These are phyloP conservation scores for Malurus alboscapulatus DNA, from an alignment of 2,113 vertebrate species.

Conservation along the genomic window DNA sequence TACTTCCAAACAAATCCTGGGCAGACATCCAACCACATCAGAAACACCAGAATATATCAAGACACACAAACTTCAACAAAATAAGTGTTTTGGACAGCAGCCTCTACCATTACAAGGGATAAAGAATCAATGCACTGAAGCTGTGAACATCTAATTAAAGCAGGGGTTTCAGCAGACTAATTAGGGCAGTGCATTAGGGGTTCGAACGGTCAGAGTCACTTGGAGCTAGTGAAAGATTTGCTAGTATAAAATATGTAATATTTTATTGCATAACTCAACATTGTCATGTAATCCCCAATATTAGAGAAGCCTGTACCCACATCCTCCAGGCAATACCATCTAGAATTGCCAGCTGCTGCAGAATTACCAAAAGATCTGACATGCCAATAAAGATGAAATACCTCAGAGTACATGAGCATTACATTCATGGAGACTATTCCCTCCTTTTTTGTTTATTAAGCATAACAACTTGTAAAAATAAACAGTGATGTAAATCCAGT, in stretches of 20 bases:
- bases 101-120: background rate
- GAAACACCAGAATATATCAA: background rate
- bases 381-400: background rate
- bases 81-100: background rate
- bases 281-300: background rate
- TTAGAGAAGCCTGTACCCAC: background rate
- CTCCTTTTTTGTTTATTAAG: slow-evolving; percentile 3
- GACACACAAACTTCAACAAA: background rate
- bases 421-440: background rate
- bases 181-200: background rate
- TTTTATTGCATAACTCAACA: background rate
- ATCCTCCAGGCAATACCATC: background rate
- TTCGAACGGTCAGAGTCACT: background rate
- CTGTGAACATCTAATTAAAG: background rate
- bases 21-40: background rate
- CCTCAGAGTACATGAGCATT: background rate
- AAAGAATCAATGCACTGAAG: background rate
- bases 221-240: background rate
- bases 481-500: background rate
- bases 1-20: background rate
- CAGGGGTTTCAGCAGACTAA: background rate
- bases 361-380: background rate
- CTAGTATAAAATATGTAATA: background rate
- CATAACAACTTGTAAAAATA: background rate
- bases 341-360: background rate